Evolutionary conservation across 2,888 invertebrate genomes (phyloP).

Genomic region (Ramazzottius varieornatus): DNA sequence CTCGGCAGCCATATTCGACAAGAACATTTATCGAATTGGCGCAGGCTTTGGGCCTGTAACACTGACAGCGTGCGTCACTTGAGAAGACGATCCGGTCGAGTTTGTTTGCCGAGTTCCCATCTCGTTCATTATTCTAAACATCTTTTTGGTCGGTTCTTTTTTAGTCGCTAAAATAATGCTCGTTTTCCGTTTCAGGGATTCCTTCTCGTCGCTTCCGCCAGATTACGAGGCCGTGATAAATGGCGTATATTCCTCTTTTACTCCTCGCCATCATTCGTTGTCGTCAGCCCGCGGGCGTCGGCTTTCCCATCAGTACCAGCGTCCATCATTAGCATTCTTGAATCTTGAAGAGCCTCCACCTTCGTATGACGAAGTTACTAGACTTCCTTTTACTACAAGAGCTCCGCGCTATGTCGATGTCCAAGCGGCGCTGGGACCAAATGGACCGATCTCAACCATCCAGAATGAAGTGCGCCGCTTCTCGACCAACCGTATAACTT

Average conservation of each 20-base stretch:
- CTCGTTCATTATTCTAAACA: too few species aligned
- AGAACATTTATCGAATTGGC: too few species aligned
- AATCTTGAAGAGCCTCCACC: background rate
- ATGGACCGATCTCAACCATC: background rate
- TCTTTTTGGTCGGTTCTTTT: too few species aligned
- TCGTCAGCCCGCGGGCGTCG: background rate
- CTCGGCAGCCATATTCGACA: too few species aligned
- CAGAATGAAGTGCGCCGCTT: background rate
- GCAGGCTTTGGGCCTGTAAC: too few species aligned
- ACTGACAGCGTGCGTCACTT: too few species aligned
- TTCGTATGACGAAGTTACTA: background rate
- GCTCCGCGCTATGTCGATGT: background rate
- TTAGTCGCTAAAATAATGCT: too few species aligned
- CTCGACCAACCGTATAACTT: too few species aligned
- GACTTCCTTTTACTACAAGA: background rate
- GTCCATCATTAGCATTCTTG: background rate
- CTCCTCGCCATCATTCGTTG: background rate
- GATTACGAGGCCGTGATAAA: background rate
- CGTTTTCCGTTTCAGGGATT: background rate
- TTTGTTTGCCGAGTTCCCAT: too few species aligned
- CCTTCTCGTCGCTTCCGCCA: background rate
- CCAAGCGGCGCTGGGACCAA: background rate
- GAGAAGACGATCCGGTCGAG: background rate
- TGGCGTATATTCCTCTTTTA: background rate
- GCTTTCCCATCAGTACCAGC: background rate